Base-by-base conservation (phyloP, 2,797 vertebrate species). In the Peromyscus attwateri region DNA sequence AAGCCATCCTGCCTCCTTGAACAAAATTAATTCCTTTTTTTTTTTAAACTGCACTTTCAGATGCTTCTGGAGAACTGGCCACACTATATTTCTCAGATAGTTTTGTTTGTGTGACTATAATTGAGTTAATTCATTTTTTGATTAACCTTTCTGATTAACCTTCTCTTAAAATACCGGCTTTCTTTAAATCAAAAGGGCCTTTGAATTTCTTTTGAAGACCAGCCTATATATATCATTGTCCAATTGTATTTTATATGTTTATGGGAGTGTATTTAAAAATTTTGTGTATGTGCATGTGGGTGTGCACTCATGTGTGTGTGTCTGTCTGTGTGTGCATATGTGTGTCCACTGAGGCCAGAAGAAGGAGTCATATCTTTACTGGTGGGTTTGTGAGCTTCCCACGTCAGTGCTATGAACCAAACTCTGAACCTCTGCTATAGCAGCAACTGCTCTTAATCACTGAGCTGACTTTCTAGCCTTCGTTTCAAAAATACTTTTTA, bases 71-170 rank as follows among this genome's bases (percentile, higher is more conserved):
- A 92, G 25, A 23, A 52, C 2, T 43, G 16, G 4, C 34, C 40
- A 84, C 16, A 34, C n/a, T 64, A 76, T 71, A 66, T 94, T 73
- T 95, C 17, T 9, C 34, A 81, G 7, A 55, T 57, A 19, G 49
- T 71, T 87, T 62, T 73, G 8, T 66, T 62, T 75, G 10, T 92
- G 64, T 52, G 17, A 76, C 13, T 97, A n/a, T 49, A 66, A 80
- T 37, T 80, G 25, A 19, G 5, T 64, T 70, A 70, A 95, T 76
- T 94, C 0, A 46, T 1, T 89, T 93, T 93, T 95, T 83, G 52
- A 9, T 82, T 76, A n/a, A n/a, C n/a, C 12, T 92, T 73, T 17
- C 9, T 68, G 16, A 85, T 64, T 76, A 75, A 80, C 31, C 57
- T 79, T 73, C 34, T 49, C 21, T 88, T 64, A 57, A 84, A 70